Evolutionary conservation across 2,797 vertebrate species (phyloP).

Genomic region (Tenualosa thibaudeaui): DNA sequence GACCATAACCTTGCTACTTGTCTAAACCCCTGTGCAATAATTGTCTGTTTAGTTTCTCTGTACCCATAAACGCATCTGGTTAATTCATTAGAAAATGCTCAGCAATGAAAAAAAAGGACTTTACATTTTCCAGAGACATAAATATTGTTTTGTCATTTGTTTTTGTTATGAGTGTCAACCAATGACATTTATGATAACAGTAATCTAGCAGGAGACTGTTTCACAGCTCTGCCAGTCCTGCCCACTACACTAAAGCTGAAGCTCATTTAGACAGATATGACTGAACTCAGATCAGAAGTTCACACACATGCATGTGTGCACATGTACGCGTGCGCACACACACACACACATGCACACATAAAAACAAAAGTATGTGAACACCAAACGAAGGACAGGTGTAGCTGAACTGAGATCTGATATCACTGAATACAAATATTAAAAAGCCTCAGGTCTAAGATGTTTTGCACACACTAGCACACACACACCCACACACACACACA

Average conservation of each 20-base stretch:
- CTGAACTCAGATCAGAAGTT: neutral
- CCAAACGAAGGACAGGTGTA: too few species aligned
- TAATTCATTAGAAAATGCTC: neutral
- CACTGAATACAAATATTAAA: neutral
- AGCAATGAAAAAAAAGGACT: neutral
- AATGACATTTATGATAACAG: constrained; percentile 19
- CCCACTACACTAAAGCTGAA: neutral
- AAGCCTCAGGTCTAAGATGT: neutral
- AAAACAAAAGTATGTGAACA: too few species aligned
- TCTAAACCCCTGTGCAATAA: constrained; percentile 14
- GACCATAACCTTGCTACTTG: constrained; percentile 7
- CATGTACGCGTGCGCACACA: neutral
- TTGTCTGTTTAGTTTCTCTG: constrained; percentile 9
- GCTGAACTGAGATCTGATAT: neutral
- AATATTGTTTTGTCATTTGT: constrained; percentile 20
- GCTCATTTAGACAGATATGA: neutral
- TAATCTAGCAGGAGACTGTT: neutral
- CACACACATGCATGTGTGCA: neutral
- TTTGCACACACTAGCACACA: neutral
- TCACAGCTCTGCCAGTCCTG: neutral
- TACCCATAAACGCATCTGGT: constrained; percentile 16
- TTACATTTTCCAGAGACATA: neutral
- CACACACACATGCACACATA: neutral
- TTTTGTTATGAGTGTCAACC: neutral
- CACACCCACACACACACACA: neutral